Percentiles rank a stretch among this genome's conserved stretches.
These are phyloP conservation scores for Montipora efflorescens DNA, from an alignment of 64 coral and sea anemone species.

Conservation along the genomic window DNA sequence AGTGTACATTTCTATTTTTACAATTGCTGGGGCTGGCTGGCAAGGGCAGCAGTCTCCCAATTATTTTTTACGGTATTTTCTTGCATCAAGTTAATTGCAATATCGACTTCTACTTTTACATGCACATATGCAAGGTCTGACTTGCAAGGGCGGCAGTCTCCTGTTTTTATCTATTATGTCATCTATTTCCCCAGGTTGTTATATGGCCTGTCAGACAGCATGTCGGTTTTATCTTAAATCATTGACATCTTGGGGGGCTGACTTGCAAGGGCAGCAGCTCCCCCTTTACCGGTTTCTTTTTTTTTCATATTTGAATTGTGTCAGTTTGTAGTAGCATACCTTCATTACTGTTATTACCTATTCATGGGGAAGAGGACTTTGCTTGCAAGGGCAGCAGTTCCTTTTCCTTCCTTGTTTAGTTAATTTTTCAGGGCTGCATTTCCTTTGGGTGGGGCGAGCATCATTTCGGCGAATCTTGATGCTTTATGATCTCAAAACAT, in stretches of 20 bases:
- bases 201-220: background rate
- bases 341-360: background rate
- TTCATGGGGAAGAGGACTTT: background rate
- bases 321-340: background rate
- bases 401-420: background rate
- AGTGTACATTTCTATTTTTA: background rate
- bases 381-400: constrained; percentile 33
- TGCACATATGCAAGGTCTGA: background rate
- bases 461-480: background rate
- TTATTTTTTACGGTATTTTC: background rate
- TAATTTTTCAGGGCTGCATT: background rate
- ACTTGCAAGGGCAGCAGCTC: no score
- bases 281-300: no score
- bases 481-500: background rate
- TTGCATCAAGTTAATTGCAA: background rate
- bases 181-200: background rate
- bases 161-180: background rate
- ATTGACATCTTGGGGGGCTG: no score
- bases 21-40: background rate
- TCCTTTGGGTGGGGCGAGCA: constrained; percentile 22
- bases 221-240: background rate
- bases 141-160: constrained; percentile 27
- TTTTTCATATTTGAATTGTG: background rate
- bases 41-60: constrained; percentile 11
- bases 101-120: background rate